These are phyloP conservation scores for Astreopora myriophthalma DNA, from an alignment of 64 coral and sea anemone species.

Conservation along the genomic window DNA sequence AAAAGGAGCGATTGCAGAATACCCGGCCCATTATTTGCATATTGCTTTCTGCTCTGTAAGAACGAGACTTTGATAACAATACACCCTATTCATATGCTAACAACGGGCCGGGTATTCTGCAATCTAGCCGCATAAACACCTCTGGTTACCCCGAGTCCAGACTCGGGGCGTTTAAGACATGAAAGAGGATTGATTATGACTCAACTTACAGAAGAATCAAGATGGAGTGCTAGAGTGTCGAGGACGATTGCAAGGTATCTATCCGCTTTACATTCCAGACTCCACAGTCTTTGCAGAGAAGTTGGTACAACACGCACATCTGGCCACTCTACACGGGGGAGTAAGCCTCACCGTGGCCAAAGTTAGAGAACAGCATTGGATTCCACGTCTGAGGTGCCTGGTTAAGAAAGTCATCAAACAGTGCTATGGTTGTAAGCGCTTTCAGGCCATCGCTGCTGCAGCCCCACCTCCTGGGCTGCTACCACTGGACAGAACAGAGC, in stretches of 20 bases:
- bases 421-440: conserved; percentile 59
- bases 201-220: conserved; percentile 39
- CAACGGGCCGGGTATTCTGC: too few species aligned
- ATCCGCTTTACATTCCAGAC: conserved; percentile 59
- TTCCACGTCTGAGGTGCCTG: conserved; percentile 35
- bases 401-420: background rate
- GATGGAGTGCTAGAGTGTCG: conserved; percentile 32
- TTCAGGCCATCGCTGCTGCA: conserved; percentile 21
- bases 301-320: conserved; percentile 1
- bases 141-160: too few species aligned
- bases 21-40: too few species aligned
- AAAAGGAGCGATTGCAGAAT: too few species aligned
- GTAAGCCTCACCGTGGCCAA: conserved; percentile 64
- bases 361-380: conserved; percentile 61
- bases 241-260: too few species aligned
- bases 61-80: too few species aligned
- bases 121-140: too few species aligned
- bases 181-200: conserved; percentile 1
- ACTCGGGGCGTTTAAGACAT: conserved; percentile 49
- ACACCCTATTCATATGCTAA: too few species aligned
- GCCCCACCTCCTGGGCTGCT: conserved; percentile 36
- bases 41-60: too few species aligned
- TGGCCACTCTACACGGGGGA: conserved; percentile 27
- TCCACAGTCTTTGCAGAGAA: background rate
- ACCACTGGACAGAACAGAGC: conserved; percentile 10